Evolutionary conservation across 2,113 vertebrate species (phyloP).

Genomic region (Carlito syrichta): DNA sequence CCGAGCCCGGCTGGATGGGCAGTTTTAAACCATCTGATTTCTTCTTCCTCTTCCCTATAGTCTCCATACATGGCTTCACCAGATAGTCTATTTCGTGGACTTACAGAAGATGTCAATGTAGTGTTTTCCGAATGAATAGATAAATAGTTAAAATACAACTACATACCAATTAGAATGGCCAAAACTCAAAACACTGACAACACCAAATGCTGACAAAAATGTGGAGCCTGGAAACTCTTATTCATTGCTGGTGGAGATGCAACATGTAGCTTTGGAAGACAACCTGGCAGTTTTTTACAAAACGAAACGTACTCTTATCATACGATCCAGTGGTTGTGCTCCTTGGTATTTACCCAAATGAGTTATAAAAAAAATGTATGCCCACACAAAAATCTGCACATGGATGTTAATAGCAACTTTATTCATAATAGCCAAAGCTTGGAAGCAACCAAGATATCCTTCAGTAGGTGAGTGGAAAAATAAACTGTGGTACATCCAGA

Average conservation of each 20-base stretch:
- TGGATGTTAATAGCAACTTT: neutral
- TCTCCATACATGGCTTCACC: neutral
- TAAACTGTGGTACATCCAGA: neutral
- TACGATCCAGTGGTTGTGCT: neutral
- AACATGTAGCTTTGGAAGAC: neutral
- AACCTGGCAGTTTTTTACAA: neutral
- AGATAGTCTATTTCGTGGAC: neutral
- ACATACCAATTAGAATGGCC: neutral
- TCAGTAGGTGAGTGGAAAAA: neutral
- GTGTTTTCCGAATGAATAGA: neutral
- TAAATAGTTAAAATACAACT: neutral
- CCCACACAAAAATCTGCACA: neutral
- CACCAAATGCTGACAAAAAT: neutral
- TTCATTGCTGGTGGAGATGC: neutral
- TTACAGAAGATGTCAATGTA: neutral
- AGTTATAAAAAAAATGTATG: neutral
- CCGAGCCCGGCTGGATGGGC: too few species aligned
- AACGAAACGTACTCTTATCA: neutral
- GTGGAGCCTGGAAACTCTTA: neutral
- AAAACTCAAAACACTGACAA: neutral
- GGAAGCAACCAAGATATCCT: neutral
- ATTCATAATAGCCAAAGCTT: neutral
- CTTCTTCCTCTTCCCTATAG: neutral
- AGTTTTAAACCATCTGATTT: neutral
- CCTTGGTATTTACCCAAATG: neutral